These are phyloP conservation scores for Ptychodera flava DNA, from an alignment of 35 echinoderm and acorn worm genomes.

Conservation along the genomic window DNA sequence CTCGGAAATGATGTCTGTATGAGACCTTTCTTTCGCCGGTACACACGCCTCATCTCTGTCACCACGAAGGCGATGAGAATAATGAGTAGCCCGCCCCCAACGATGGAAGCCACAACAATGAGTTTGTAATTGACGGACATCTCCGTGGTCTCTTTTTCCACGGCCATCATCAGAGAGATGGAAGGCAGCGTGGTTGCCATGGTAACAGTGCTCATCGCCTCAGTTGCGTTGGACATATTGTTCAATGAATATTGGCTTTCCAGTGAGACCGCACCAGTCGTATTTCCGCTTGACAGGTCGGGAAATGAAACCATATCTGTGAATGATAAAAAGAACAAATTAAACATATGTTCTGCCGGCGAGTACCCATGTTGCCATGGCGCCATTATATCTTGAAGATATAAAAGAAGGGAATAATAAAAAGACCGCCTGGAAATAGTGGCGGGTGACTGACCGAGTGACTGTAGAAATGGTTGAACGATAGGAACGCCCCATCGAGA, in stretches of 20 bases:
- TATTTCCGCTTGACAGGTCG: too few relatives aligned
- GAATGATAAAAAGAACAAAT: too few relatives aligned
- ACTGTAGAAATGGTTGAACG: too few relatives aligned
- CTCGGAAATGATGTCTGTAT: not conserved
- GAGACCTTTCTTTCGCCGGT: not conserved
- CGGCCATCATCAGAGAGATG: not conserved
- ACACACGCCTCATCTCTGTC: not conserved
- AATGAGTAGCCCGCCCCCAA: not conserved
- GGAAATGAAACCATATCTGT: too few relatives aligned
- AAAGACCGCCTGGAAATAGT: too few relatives aligned
- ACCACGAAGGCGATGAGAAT: not conserved
- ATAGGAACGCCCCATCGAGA: too few relatives aligned
- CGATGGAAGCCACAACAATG: not conserved
- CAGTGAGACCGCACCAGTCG: too few relatives aligned
- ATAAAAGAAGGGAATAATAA: too few relatives aligned
- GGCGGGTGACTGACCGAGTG: too few relatives aligned
- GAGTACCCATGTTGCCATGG: too few relatives aligned
- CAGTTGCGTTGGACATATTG: not conserved
- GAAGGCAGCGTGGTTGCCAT: not conserved
- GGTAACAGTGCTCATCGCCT: not conserved
- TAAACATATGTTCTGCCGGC: too few relatives aligned
- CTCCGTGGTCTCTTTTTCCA: not conserved
- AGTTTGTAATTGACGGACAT: not conserved
- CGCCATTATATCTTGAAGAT: too few relatives aligned
- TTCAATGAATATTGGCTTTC: not conserved